These are phyloP conservation scores for Strongylocentrotus purpuratus DNA, from an alignment of 35 echinoderm and acorn worm genomes.

Conservation along the genomic window DNA sequence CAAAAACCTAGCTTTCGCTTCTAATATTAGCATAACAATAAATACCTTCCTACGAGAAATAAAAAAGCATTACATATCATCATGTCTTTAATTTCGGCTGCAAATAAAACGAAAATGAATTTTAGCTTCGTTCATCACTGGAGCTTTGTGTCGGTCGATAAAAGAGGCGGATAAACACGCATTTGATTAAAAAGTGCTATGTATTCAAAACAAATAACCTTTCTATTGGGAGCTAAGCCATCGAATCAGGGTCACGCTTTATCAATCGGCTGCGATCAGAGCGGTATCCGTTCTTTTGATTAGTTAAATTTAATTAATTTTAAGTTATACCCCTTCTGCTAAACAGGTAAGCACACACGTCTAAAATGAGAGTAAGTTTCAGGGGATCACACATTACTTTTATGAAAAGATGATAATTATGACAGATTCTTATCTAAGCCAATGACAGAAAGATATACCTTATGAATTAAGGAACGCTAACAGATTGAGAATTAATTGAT, in stretches of 20 bases:
- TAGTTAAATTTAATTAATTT: not conserved
- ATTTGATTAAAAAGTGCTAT: not conserved
- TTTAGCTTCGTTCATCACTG: not conserved
- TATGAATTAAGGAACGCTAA: too few relatives aligned
- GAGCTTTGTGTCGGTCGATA: not conserved
- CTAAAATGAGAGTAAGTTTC: not conserved
- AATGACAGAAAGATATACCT: not conserved
- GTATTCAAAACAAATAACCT: not conserved
- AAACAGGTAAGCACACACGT: not conserved
- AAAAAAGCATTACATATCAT: not conserved
- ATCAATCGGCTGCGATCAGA: not conserved
- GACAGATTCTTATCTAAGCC: not conserved
- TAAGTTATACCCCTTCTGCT: not conserved
- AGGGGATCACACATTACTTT: not conserved
- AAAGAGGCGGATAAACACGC: not conserved
- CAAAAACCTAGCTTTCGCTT: not conserved
- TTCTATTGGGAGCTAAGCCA: not conserved
- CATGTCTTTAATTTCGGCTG: not conserved
- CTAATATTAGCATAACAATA: not conserved
- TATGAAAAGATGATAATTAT: not conserved
- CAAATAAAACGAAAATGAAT: not conserved
- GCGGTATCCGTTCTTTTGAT: not conserved
- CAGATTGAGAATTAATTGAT: too few relatives aligned
- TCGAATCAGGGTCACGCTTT: not conserved
- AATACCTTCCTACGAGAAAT: not conserved